Conservation (phyloP, 2,797 vertebrate genomes). For the Cryptoprocta ferox region DNA sequence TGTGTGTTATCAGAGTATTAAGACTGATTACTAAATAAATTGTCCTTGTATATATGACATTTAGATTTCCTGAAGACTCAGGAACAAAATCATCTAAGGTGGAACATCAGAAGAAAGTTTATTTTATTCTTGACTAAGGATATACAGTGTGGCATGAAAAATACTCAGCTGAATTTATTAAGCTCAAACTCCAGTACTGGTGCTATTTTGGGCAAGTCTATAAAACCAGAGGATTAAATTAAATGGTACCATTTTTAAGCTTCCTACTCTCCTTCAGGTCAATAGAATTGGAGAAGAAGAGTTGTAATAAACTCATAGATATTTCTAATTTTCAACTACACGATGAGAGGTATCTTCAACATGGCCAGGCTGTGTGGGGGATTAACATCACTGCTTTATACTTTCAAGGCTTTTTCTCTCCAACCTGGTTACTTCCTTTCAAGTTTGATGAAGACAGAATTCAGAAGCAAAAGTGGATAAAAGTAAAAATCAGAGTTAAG, state of each 20-base stretch:
- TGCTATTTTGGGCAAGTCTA: not conserved
- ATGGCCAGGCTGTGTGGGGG: not conserved
- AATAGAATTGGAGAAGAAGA: not conserved
- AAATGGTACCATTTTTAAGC: slow-evolving; percentile 36
- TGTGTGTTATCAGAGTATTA: not conserved
- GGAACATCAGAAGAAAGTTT: not conserved
- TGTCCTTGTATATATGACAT: not conserved
- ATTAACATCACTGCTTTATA: slow-evolving; percentile 18
- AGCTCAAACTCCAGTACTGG: not conserved
- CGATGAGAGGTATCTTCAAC: not conserved
- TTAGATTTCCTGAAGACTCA: not conserved
- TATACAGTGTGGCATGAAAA: not conserved
- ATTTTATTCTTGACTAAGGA: not conserved
- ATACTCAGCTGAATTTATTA: not conserved
- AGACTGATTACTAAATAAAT: not conserved
- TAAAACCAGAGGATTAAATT: not conserved
- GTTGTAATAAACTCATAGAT: not conserved
- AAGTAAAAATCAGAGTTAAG: not conserved
- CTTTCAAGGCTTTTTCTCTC: not conserved
- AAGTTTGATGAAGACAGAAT: not conserved
- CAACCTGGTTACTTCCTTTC: not conserved
- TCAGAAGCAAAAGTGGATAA: not conserved
- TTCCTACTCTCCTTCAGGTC: not conserved
- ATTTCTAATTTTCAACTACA: slow-evolving; percentile 8
- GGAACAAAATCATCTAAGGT: not conserved